Evolutionary conservation across 2,888 invertebrate species (phyloP), one percentile per base, ranked within the genome.

Genomic region (Lysandra coridon): DNA sequence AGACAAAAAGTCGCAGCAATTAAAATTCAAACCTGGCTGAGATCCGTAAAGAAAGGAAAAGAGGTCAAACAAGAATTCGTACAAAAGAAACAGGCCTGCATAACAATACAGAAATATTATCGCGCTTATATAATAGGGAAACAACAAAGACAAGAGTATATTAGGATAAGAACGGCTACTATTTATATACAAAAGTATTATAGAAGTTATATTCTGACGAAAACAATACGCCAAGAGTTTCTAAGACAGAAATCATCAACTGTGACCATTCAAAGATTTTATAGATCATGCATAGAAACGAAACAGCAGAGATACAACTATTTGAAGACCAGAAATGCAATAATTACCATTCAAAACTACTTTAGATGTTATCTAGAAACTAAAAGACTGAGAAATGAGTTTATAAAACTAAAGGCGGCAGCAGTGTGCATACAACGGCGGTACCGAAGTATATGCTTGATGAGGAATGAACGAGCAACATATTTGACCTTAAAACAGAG

Each of bases 101-200:
- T 90, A 0, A 83, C 87, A 3, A 91, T 96, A 73, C 96, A 96
- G 85, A 89, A 85, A 82, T 83, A 86, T 40, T 95, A 91, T 81
- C 89, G 87, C 83, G 89, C 90, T 0, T 88, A 86, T 82, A 79
- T 90, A 1, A 83, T 88, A 33, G 92, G 86, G 80, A 90, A 86
- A 83, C 85, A 83, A 78, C 86, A 92, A 80, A 87, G 90, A 81
- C 83, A 85, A 62, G 86, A 90, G 75, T 95, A 89, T 84, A 75
- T 88, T n/a, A 85, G 83, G 81, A 85, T 91, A 3, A 90, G 83
- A 87, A 86, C 84, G 0, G 88, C 94, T 1, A 89, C 91, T 57
- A 83, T 93, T 74, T 83, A 82, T 79, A 91, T 93, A 79, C 93
- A 93, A 79, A 89, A 84, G 37, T 90, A 89, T 83, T 91, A 88